Evolutionary conservation across 1,140 invertebrate genomes (phyloP).

Genomic region (Diachasma alloeum): DNA sequence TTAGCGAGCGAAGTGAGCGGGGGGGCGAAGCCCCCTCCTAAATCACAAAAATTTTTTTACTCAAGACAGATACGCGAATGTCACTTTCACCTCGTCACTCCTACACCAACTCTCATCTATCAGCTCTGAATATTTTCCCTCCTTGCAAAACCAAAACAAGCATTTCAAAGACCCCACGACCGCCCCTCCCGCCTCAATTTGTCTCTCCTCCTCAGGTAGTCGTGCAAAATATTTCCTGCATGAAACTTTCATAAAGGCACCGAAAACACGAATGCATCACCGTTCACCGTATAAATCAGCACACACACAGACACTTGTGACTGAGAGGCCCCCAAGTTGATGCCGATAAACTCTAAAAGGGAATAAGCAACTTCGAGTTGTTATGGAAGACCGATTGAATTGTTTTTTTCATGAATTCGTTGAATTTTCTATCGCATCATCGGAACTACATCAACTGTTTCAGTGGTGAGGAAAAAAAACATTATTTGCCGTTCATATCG

Average conservation of each 20-base stretch:
- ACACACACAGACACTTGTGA: background rate
- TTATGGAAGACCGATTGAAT: conserved; percentile 9
- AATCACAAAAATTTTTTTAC: too few species aligned
- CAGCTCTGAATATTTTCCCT: too few species aligned
- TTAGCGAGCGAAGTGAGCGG: too few species aligned
- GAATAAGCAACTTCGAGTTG: conserved; percentile 27
- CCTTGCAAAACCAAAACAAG: too few species aligned
- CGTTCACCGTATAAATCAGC: conserved; percentile 36
- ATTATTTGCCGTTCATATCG: background rate
- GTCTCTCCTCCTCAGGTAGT: conserved; percentile 30
- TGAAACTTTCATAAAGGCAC: conserved; percentile 45
- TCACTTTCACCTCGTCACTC: too few species aligned
- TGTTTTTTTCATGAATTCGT: background rate
- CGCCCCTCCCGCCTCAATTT: conserved; percentile 37
- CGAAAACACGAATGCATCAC: conserved; percentile 18
- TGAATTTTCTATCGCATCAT: background rate
- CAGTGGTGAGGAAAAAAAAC: background rate
- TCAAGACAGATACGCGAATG: too few species aligned
- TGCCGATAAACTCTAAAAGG: conserved; percentile 33
- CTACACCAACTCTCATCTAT: too few species aligned
- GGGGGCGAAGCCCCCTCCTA: too few species aligned
- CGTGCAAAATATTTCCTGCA: conserved; percentile 36
- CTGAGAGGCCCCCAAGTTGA: background rate
- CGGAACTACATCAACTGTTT: background rate
- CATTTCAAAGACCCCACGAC: too few species aligned